Evolutionary conservation across 2,888 invertebrate species (phyloP).

Genomic region (Abrostola tripartita): DNA sequence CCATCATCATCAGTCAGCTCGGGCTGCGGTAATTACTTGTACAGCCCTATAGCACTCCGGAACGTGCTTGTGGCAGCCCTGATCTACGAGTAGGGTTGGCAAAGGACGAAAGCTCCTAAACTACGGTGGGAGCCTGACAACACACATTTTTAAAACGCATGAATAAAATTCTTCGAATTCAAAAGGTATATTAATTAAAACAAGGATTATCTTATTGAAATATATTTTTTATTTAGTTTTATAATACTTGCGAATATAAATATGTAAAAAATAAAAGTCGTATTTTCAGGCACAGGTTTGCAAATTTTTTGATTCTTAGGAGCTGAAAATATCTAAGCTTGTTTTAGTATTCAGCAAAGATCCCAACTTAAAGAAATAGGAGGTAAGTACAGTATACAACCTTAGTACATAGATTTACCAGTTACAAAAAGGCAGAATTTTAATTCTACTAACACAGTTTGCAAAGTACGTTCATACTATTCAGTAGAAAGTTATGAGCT

Average conservation of each 20-base stretch:
- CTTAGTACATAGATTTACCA: conserved; percentile 1
- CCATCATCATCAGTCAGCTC: conserved; percentile 57
- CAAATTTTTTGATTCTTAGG: neutral
- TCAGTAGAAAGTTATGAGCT: neutral
- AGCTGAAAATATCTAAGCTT: conserved; percentile 5
- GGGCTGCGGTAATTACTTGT: conserved; percentile 51
- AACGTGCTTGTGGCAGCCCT: conserved; percentile 53
- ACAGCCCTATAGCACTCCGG: conserved; percentile 53
- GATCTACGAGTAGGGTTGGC: conserved; percentile 44
- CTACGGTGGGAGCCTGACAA: conserved; percentile 7
- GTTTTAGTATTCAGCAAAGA: conserved; percentile 12
- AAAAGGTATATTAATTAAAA: neutral
- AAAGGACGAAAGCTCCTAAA: conserved; percentile 19
- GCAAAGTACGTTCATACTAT: neutral
- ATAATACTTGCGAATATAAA: neutral
- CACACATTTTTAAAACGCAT: conserved; percentile 7
- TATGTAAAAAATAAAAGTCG: neutral
- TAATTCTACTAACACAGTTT: conserved; percentile 1
- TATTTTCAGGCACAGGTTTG: neutral
- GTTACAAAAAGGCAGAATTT: neutral
- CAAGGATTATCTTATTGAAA: neutral
- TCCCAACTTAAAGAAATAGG: conserved; percentile 10
- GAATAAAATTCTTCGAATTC: neutral
- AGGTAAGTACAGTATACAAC: neutral
- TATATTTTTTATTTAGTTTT: conserved; percentile 1